phyloP scores from a whole-genome alignment of 2,797 vertebrate species.

The Phataginus tricuspis region DNA sequence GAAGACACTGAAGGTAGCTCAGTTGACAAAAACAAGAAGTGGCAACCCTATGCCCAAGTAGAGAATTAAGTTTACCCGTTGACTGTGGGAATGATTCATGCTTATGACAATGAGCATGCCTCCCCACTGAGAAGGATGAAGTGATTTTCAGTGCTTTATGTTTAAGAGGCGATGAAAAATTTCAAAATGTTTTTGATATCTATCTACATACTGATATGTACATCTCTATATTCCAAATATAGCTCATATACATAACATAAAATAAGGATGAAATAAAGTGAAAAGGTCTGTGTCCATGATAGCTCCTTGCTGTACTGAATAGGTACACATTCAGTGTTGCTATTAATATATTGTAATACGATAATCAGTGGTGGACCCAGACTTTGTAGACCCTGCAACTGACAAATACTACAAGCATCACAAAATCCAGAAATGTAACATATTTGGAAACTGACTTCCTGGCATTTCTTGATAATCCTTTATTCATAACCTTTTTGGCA shows the following conservation, averaged over 20 bases:
- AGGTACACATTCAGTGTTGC: not conserved
- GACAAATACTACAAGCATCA: constrained; percentile 11
- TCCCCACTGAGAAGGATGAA: not conserved
- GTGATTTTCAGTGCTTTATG: not conserved
- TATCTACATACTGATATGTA: not conserved
- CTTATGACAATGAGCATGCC: not conserved
- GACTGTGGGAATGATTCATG: not conserved
- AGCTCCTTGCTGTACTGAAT: not conserved
- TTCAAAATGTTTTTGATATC: not conserved
- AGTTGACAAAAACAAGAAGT: not conserved
- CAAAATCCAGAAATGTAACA: constrained; percentile 50
- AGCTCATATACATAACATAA: not conserved
- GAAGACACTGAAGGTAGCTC: not conserved
- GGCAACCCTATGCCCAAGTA: not conserved
- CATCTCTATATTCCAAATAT: not conserved
- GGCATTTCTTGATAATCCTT: constrained; percentile 42
- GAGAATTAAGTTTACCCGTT: not conserved
- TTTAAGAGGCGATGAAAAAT: not conserved
- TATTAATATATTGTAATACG: not conserved
- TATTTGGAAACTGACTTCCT: constrained; percentile 63
- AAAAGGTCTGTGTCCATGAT: not conserved
- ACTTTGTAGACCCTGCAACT: not conserved
- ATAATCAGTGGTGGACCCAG: not conserved
- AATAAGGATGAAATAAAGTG: not conserved
- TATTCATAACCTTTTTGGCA: constrained; percentile 15